A percentile compares a stretch with the other conserved stretches of the same genome.
phyloP scores from a whole-genome alignment of 2,113 vertebrate species.

The Neolamprologus caudopunctatus region DNA sequence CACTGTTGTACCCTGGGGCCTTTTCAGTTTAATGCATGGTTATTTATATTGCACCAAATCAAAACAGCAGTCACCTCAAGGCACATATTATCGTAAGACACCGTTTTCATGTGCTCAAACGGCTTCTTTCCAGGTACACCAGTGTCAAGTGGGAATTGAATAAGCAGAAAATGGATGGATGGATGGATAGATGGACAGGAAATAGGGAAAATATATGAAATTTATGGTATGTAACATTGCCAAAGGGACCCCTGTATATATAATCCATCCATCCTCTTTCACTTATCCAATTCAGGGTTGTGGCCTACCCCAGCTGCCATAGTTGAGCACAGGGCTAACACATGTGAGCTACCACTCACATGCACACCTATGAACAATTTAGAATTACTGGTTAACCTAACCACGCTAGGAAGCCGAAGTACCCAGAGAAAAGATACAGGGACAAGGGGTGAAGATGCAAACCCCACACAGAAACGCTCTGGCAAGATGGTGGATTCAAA shows the following conservation, averaged over 20 bases:
- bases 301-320: background rate
- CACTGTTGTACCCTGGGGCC: background rate
- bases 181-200: background rate
- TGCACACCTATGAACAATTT: background rate
- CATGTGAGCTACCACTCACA: background rate
- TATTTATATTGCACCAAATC: background rate
- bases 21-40: background rate
- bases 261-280: background rate
- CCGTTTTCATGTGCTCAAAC: background rate
- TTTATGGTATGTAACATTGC: background rate
- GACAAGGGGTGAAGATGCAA: background rate
- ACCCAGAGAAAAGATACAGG: background rate
- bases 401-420: fast-evolving
- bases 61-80: background rate
- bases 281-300: background rate
- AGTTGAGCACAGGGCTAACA: background rate
- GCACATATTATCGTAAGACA: background rate
- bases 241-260: background rate
- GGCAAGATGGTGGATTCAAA: background rate
- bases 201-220: background rate
- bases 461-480: background rate
- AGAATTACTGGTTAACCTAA: background rate
- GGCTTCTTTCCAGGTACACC: background rate
- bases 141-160: background rate
- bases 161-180: background rate